Evolutionary conservation across 2,113 vertebrate species (phyloP).

Genomic region (Ophthalmotilapia sp.): DNA sequence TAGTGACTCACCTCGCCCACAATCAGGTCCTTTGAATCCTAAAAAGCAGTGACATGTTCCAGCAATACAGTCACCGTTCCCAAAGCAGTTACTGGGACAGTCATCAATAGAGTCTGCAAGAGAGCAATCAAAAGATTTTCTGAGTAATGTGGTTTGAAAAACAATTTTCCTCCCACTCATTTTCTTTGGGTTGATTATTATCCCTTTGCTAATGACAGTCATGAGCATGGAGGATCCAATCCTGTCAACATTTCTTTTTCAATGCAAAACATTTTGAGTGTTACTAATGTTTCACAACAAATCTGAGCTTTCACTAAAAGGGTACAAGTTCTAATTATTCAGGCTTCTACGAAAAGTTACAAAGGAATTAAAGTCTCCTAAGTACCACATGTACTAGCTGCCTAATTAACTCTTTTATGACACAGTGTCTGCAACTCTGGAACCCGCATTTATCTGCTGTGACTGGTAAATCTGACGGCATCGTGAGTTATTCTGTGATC

Average conservation of each 20-base stretch:
- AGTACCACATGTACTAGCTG: not conserved
- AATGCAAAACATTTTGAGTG: slow-evolving; percentile 6
- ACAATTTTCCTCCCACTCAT: slow-evolving; percentile 42
- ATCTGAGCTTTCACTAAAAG: not conserved
- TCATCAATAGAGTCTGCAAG: slow-evolving; percentile 89
- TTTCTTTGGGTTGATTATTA: slow-evolving; percentile 42
- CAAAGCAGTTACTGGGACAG: slow-evolving; percentile 97
- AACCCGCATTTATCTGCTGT: not conserved
- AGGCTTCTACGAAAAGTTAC: not conserved
- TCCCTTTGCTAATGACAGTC: slow-evolving; percentile 36
- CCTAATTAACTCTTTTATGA: not conserved
- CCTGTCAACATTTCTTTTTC: slow-evolving; percentile 34
- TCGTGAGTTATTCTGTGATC: not conserved
- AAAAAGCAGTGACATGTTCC: slow-evolving; percentile 95
- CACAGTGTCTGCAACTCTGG: not conserved
- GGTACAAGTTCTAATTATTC: not conserved
- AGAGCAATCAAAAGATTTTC: slow-evolving; percentile 40
- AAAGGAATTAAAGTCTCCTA: not conserved
- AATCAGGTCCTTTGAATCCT: slow-evolving; percentile 93
- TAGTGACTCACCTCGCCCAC: slow-evolving; percentile 83
- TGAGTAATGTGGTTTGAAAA: slow-evolving; percentile 38
- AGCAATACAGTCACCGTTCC: slow-evolving; percentile 92
- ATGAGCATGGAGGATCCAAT: slow-evolving; percentile 9
- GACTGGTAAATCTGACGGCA: not conserved
- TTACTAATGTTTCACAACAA: not conserved